Evolutionary conservation across 2,113 vertebrate genomes (phyloP).

Genomic region (Poeciliopsis prolifica): DNA sequence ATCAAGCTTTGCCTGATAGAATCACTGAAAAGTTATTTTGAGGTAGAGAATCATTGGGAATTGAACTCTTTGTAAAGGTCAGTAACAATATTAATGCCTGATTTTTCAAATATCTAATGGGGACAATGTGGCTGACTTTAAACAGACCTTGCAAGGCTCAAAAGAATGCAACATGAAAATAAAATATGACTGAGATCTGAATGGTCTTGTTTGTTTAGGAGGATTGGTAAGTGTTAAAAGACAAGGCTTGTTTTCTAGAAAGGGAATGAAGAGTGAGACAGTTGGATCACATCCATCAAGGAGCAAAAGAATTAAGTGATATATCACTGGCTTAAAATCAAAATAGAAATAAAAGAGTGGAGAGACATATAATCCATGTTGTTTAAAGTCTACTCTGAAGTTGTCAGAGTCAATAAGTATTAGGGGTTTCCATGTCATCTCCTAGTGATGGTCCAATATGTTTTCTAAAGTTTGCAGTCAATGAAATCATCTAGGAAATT

Average conservation of each 20-base stretch:
- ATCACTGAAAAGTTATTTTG: slow-evolving; percentile 52
- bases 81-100: slow-evolving; percentile 39
- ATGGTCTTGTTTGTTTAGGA: slow-evolving; percentile 3
- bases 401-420: too few species aligned
- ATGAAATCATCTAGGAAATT: too few species aligned
- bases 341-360: background rate
- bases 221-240: background rate
- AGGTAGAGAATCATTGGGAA: slow-evolving; percentile 58
- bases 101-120: slow-evolving; percentile 45
- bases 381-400: too few species aligned
- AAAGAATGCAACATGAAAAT: slow-evolving; percentile 41
- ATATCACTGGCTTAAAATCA: too few species aligned
- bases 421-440: too few species aligned
- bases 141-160: slow-evolving; percentile 40
- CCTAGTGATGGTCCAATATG: too few species aligned
- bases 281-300: background rate
- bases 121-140: slow-evolving; percentile 22
- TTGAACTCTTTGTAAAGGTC: slow-evolving; percentile 68
- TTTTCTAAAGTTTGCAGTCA: too few species aligned
- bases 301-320: background rate
- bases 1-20: slow-evolving; percentile 59
- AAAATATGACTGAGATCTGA: slow-evolving; percentile 32
- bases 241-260: background rate
- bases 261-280: background rate
- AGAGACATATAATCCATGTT: too few species aligned